Percentiles rank a stretch among this genome's conserved stretches.
Conservation (phyloP, 1,140 invertebrate species). For the Pseudobourletiella spinata region DNA sequence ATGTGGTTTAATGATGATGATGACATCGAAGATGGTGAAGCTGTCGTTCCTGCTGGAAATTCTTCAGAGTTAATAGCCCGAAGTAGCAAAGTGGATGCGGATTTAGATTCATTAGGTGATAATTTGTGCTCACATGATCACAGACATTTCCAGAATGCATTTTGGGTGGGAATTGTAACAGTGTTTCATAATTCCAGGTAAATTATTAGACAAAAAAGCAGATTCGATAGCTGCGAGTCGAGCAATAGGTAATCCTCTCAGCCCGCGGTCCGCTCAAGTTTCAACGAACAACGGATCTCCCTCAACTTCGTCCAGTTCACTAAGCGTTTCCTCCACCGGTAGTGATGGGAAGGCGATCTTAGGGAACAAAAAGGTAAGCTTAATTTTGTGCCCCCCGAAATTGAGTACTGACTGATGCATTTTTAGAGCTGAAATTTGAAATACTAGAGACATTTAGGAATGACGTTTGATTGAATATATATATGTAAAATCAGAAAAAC, state of each 20-base stretch:
- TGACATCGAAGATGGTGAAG: slow-evolving; percentile 69
- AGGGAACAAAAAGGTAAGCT: slow-evolving; percentile 16
- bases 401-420: neutral
- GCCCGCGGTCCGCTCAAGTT: slow-evolving; percentile 44
- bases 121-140: too few relatives aligned
- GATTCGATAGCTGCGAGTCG: slow-evolving; percentile 41
- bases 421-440: neutral
- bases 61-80: slow-evolving; percentile 42
- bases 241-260: slow-evolving; percentile 20
- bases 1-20: slow-evolving; percentile 99
- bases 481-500: too few relatives aligned
- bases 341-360: slow-evolving; percentile 16
- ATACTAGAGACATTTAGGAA: too few relatives aligned
- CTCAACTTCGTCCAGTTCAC: slow-evolving; percentile 42
- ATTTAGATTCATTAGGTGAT: slow-evolving; percentile 53
- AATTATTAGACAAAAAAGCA: slow-evolving; percentile 53
- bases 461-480: too few relatives aligned
- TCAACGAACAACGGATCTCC: slow-evolving; percentile 38
- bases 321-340: slow-evolving; percentile 39
- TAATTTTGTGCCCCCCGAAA: neutral
- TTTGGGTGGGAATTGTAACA: too few relatives aligned
- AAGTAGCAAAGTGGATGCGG: slow-evolving; percentile 46
- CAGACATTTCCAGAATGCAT: too few relatives aligned
- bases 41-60: slow-evolving; percentile 47
- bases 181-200: slow-evolving; percentile 42